These are phyloP conservation scores for Epinephelus coioides DNA, from an alignment of 2,797 vertebrate species.

Conservation along the genomic window DNA sequence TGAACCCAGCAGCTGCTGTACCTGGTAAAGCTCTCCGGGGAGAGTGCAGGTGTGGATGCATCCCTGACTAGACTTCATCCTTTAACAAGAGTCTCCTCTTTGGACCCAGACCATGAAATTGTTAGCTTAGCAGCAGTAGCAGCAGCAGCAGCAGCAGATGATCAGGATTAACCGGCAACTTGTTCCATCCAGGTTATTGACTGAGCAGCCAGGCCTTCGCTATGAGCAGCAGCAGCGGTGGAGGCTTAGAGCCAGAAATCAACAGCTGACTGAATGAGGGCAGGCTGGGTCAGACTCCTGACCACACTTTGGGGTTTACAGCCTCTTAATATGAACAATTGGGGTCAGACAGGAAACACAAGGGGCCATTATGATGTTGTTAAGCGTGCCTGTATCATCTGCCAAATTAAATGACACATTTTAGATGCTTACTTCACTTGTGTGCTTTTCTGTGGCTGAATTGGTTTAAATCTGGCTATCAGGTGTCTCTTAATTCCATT, in stretches of 20 bases:
- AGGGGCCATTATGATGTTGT: neutral
- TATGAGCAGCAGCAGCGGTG: constrained; percentile 1
- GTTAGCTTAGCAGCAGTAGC: constrained; percentile 76
- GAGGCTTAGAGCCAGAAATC: constrained; percentile 63
- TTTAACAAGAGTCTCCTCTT: constrained; percentile 77
- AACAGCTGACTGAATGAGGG: constrained; percentile 65
- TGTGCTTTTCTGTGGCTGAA: constrained; percentile 1
- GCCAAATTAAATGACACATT: neutral
- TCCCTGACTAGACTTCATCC: constrained; percentile 88
- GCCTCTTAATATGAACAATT: constrained; percentile 46
- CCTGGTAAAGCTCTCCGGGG: constrained; percentile 91
- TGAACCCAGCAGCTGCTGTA: constrained; percentile 73
- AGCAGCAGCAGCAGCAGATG: constrained; percentile 78
- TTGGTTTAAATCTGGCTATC: constrained; percentile 24
- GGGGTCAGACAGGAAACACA: constrained; percentile 24
- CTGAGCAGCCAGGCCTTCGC: constrained; percentile 77
- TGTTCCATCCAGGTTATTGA: constrained; percentile 83
- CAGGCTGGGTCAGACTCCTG: constrained; percentile 59
- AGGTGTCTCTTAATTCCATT: constrained; percentile 29
- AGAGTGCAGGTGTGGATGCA: constrained; percentile 89
- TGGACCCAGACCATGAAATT: constrained; percentile 64
- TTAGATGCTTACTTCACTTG: neutral
- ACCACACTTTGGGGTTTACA: constrained; percentile 56
- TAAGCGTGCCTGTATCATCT: constrained; percentile 6
- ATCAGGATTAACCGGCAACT: constrained; percentile 72